These are phyloP conservation scores for Fulica atra DNA, from an alignment of 2,113 vertebrate species.

Conservation along the genomic window DNA sequence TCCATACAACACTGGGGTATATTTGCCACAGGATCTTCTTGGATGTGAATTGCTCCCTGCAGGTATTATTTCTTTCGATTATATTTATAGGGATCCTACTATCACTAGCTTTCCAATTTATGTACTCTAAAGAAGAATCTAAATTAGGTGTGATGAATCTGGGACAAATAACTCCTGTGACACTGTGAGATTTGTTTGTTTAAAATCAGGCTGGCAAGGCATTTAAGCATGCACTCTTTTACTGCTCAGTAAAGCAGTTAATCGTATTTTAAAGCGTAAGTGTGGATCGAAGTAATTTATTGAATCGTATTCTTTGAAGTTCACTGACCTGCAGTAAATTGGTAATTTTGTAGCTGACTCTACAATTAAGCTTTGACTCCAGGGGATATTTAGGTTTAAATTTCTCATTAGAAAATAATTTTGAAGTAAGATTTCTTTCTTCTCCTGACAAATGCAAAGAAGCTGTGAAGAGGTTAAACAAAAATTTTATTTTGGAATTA, in stretches of 20 bases:
- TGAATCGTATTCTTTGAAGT: conserved; percentile 16
- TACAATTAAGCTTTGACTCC: conserved; percentile 27
- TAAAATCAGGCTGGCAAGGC: not conserved
- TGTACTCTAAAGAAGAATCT: not conserved
- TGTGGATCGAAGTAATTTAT: not conserved
- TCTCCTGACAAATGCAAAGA: not conserved
- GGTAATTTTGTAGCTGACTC: conserved; percentile 9
- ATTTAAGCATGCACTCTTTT: not conserved
- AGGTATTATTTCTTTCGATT: not conserved
- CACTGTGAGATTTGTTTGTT: not conserved
- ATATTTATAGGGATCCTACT: not conserved
- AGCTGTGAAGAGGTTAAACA: not conserved
- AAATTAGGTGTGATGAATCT: not conserved
- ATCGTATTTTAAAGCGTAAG: not conserved
- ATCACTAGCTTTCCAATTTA: not conserved
- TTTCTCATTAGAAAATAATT: conserved; percentile 26
- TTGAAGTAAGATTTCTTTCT: not conserved
- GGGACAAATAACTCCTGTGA: not conserved
- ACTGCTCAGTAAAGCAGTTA: conserved; percentile 11
- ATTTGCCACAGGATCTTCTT: not conserved
- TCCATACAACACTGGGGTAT: not conserved
- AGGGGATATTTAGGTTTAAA: conserved; percentile 11
- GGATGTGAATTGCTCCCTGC: not conserved
- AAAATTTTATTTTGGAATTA: not conserved
- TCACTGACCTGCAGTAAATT: conserved; percentile 8